phyloP scores from a whole-genome alignment of 2,113 vertebrate species.

The Butastur rufipennis region DNA sequence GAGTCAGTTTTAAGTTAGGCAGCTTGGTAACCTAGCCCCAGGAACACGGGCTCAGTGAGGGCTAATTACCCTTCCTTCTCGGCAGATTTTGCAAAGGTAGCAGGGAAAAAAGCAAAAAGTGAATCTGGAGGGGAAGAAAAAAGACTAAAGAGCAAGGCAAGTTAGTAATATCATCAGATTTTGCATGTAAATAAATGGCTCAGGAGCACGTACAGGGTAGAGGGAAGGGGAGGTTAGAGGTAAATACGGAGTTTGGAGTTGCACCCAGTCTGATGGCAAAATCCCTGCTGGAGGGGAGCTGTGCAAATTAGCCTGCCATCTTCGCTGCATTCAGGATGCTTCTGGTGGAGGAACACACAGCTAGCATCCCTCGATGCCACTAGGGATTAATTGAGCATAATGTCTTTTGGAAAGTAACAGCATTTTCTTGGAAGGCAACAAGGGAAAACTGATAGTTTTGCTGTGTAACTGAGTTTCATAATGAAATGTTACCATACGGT shows the following conservation, averaged over 20 bases:
- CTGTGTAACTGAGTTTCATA: not conserved
- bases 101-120: not conserved
- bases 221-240: not conserved
- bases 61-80: not conserved
- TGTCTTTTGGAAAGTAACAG: not conserved
- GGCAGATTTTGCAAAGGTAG: not conserved
- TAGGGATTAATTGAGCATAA: constrained; percentile 24
- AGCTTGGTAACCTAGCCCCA: not conserved
- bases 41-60: not conserved
- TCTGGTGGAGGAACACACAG: not conserved
- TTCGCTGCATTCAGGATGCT: not conserved
- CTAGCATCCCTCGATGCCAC: not conserved
- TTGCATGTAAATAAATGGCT: not conserved
- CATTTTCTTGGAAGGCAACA: constrained; percentile 33
- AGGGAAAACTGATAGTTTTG: constrained; percentile 25
- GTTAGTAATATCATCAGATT: not conserved
- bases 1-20: not conserved
- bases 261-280: not conserved
- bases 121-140: not conserved
- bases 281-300: not conserved
- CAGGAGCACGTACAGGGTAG: not conserved
- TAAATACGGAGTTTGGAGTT: not conserved
- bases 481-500: constrained; percentile 2
- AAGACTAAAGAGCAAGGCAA: not conserved
- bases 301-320: not conserved